Evolutionary conservation across 1,140 invertebrate genomes (phyloP).

Genomic region (Cydia amplana): DNA sequence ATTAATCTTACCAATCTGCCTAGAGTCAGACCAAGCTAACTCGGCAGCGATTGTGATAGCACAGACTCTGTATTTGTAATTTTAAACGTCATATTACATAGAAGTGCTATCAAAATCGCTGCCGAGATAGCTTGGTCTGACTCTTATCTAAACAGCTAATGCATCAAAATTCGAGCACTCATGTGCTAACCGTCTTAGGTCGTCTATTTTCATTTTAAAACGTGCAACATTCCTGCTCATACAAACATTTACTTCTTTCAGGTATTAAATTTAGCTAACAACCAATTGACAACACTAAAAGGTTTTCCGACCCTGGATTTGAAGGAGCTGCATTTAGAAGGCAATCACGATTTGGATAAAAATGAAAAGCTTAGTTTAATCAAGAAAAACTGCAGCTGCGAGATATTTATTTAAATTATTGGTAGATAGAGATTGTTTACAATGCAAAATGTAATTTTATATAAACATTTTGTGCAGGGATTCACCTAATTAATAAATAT

Average conservation of each 20-base stretch:
- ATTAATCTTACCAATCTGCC: no score
- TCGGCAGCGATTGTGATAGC: no score
- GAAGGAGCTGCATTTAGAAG: constrained; percentile 55
- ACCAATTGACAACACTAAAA: constrained; percentile 59
- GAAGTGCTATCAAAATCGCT: no score
- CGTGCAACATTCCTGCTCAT: no score
- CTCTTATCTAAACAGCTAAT: no score
- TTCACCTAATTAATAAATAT: not conserved
- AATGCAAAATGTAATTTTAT: not conserved
- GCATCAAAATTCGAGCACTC: no score
- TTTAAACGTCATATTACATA: no score
- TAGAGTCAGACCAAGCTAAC: no score
- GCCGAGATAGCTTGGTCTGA: no score
- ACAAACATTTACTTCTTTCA: constrained; percentile 46
- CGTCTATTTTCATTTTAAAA: no score
- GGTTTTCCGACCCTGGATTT: constrained; percentile 59
- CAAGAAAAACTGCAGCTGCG: constrained; percentile 40
- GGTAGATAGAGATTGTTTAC: not conserved
- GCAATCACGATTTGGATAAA: constrained; percentile 49
- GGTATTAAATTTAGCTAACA: constrained; percentile 63
- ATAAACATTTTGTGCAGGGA: not conserved
- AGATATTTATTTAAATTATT: not conserved
- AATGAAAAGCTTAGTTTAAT: constrained; percentile 55
- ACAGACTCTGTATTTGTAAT: no score
- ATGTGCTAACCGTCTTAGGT: no score